Evolutionary conservation across 2,797 vertebrate genomes (phyloP), one percentile per base, ranked within the genome.

Genomic region (Crenichthys baileyi): DNA sequence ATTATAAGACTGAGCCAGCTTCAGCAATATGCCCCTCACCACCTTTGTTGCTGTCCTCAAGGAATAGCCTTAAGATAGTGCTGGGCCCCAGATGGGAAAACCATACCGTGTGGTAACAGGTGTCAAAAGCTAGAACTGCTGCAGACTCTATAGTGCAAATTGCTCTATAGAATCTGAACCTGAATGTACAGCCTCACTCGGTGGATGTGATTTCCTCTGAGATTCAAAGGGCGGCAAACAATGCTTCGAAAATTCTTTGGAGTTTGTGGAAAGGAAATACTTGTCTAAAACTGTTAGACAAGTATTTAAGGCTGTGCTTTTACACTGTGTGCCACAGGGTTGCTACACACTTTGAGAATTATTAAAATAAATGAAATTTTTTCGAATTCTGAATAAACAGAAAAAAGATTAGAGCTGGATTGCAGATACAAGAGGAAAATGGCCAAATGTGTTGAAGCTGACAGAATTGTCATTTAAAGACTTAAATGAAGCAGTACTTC

Each of bases 1-100:
- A 90, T 93, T 88, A 92, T 79, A 86, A 88, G 83, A 87, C 41
- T 0, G 70, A 83, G 86, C 65, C 87, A 80, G 87, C 89, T 88
- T 84, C 87, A 82, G 84, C 79, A 81, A 73, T 80, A 67, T 81
- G 80, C 87, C 85, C 79, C 89, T 75, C 80, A 20, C 60, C 74
- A 70, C 74, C 80, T 83, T 77, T 76, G 79, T 72, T 75, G 36
- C 72, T 18, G 65, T 82, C 84, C 86, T 90, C 73, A 16, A 82
- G 85, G 91, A 88, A 77, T 73, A 76, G 68, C 83, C 82, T 84
- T 91, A 76, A 72, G 75, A 87, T 70, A 70, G 85, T 85, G 80
- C 77, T 72, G 74, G 79, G 85, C 79, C 79, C 61, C 84, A 91
- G 89, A 84, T 91, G 85, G 83, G 80, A 5, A 78, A 86, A 84